phyloP scores from a whole-genome alignment of 2,113 vertebrate species.

The Sakesphorus luctuosus region DNA sequence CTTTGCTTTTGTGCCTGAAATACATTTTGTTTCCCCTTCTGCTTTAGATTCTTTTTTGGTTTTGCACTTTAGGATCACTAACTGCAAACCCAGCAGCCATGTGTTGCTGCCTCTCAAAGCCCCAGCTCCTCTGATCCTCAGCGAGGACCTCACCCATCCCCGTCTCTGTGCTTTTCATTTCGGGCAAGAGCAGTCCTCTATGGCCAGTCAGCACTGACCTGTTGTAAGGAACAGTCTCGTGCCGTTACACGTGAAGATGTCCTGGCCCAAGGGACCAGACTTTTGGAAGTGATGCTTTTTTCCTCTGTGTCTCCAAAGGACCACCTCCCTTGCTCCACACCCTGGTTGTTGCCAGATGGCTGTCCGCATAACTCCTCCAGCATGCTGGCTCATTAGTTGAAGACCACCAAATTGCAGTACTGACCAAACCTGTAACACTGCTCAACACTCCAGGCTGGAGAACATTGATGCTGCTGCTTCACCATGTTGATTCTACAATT shows the following conservation, averaged over 20 bases:
- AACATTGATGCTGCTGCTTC: fast-evolving
- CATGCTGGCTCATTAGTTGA: background rate
- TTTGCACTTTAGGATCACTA: background rate
- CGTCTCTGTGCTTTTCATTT: background rate
- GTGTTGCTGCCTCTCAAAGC: background rate
- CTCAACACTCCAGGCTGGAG: background rate
- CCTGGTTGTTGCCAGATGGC: background rate
- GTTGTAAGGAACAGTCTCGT: background rate
- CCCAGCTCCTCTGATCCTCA: background rate
- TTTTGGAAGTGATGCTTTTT: background rate
- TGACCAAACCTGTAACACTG: background rate
- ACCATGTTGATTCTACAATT: fast-evolving
- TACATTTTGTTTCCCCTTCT: background rate
- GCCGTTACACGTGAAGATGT: fast-evolving
- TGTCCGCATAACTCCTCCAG: background rate
- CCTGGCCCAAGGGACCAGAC: background rate
- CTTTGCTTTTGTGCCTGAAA: background rate
- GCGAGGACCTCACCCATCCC: fast-evolving
- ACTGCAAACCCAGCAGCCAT: background rate
- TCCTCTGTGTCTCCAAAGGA: background rate
- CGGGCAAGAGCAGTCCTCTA: background rate
- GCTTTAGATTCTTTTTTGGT: background rate
- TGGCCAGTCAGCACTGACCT: background rate
- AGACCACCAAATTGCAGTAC: background rate
- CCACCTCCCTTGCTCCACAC: background rate